Evolutionary conservation across 2,113 vertebrate species (phyloP).

Genomic region (Syngnathus scovelli): DNA sequence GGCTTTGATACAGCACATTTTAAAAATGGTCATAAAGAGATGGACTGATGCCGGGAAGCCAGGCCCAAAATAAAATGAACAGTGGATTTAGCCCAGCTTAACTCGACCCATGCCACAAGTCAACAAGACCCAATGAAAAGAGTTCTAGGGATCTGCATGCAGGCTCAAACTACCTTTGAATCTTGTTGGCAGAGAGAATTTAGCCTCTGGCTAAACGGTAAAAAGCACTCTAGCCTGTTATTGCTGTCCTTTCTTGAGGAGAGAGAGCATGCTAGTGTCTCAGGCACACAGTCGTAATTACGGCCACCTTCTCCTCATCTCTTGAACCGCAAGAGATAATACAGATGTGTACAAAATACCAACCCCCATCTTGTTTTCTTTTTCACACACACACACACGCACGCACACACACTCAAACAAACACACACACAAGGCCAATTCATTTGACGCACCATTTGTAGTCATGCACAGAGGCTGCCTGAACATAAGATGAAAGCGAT

Average conservation of each 20-base stretch:
- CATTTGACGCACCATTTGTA: conserved; percentile 47
- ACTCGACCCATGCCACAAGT: conserved; percentile 34
- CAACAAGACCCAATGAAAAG: conserved; percentile 48
- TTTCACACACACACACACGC: conserved; percentile 4
- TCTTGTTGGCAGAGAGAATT: conserved; percentile 43
- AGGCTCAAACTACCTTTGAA: conserved; percentile 52
- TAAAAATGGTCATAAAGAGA: conserved; percentile 22
- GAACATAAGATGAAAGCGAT: conserved; percentile 50
- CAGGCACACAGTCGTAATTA: conserved; percentile 62
- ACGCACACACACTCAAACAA: conserved; percentile 18
- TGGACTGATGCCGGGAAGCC: conserved; percentile 31
- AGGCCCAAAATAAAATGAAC: conserved; percentile 35
- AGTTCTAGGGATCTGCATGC: conserved; percentile 39
- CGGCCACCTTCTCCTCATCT: conserved; percentile 54
- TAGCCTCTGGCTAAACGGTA: conserved; percentile 43
- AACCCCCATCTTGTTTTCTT: conserved; percentile 9
- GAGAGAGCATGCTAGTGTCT: conserved; percentile 53
- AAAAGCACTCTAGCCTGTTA: conserved; percentile 47
- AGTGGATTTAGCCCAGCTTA: conserved; percentile 33
- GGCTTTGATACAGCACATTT: conserved; percentile 37
- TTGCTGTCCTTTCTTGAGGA: conserved; percentile 50
- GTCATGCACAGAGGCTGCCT: conserved; percentile 35
- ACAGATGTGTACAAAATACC: conserved; percentile 51
- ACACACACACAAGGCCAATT: conserved; percentile 28
- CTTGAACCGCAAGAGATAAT: conserved; percentile 56